Conservation (phyloP, 2,888 invertebrate genomes). For the Orthonevra nobilis region DNA sequence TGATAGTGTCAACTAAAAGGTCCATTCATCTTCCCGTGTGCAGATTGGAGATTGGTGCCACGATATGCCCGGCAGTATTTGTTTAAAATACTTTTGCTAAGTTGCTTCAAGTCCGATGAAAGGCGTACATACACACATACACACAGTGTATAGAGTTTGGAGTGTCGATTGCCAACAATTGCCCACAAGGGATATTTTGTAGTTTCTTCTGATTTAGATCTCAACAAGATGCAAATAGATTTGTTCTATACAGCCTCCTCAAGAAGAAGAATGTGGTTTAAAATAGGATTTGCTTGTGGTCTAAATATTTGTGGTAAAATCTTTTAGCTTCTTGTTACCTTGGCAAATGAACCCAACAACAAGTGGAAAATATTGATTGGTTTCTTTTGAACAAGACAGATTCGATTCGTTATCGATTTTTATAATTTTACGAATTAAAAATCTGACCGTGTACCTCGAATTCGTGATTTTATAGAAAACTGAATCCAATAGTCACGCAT, state of each 20-base stretch:
- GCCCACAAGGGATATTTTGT: constrained; percentile 31
- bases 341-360: no score
- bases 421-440: no score
- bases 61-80: constrained; percentile 55
- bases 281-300: not conserved
- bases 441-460: no score
- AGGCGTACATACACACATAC: not conserved
- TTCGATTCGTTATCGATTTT: no score
- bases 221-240: constrained; percentile 59
- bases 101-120: constrained; percentile 40
- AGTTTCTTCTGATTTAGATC: constrained; percentile 48
- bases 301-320: not conserved
- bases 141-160: not conserved
- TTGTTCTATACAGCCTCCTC: constrained; percentile 11
- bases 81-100: constrained; percentile 58
- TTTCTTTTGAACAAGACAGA: no score
- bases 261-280: constrained; percentile 15
- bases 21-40: constrained; percentile 67
- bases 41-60: constrained; percentile 53
- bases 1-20: constrained; percentile 70
- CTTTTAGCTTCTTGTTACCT: constrained; percentile 3
- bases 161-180: not conserved
- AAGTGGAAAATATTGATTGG: no score
- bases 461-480: no score
- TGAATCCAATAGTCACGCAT: no score